Evolutionary conservation across 2,797 vertebrate species (phyloP), one percentile per base, ranked within the genome.

Genomic region (Champsocephalus esox): DNA sequence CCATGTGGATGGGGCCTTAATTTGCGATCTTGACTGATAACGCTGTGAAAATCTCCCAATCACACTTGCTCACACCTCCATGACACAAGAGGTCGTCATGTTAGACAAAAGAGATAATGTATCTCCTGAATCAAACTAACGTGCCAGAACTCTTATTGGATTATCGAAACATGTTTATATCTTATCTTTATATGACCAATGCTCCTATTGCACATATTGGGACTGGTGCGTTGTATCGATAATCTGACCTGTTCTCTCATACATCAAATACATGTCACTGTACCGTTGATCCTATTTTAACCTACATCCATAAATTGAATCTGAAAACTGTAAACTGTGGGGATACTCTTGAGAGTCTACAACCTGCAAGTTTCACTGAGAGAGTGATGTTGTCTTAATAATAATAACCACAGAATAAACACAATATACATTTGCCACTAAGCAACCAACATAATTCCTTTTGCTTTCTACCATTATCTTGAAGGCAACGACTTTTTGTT

Each of bases 401-500:
- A 12, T 52, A 24, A 41, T 43, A 54, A 28, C 3, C 13, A 3
- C 28, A 14, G 19, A 32, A 34, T 43, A 50, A 64, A 6, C 55
- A 60, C n/a, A 72, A 57, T 38, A 50, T 66, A 28, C 8, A 46
- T 60, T 63, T 66, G 11, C 59, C 19, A 16, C 11, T 12, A 63
- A 60, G 57, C 52, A 66, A 57, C 51, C 4, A 28, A 28, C 34
- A 2, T 28, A n/a, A n/a, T 28, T 24, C 13, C 0, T 19, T 38
- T 57, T 34, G 17, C 19, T 48, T 55, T 28, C 51, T 3, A 41
- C 14, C 64, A 55, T 28, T 28, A 28, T 28, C 28, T 28, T 28
- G 28, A 28, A 28, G 4, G 28, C 28, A 28, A 28, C 4, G 46
- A 24, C 46, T n/a, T 50, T 10, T 24, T 38, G 17, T 50, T 16